phyloP scores from a whole-genome alignment of 2,797 vertebrate genomes.

The Melanotaenia nigrans region DNA sequence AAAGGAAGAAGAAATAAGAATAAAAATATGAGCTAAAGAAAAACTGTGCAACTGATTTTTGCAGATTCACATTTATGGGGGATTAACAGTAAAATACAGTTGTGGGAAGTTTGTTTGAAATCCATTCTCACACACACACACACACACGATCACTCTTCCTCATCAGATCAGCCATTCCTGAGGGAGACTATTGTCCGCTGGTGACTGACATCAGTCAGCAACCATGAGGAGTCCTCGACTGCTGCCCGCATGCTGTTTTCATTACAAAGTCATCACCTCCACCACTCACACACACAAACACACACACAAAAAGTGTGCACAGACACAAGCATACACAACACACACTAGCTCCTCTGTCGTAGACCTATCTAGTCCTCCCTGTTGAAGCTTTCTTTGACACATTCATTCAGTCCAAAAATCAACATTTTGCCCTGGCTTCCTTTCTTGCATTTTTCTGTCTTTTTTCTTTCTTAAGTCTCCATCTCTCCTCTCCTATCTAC shows the following conservation, averaged over 20 bases:
- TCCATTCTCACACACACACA: slow-evolving; percentile 1
- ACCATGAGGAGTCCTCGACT: slow-evolving; percentile 51
- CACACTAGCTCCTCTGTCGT: slow-evolving; percentile 46
- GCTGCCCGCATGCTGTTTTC: slow-evolving; percentile 65
- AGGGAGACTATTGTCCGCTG: slow-evolving; percentile 45
- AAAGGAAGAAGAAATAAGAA: no score
- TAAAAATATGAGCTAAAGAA: no score
- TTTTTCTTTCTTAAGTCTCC: slow-evolving; percentile 12
- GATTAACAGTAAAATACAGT: not conserved
- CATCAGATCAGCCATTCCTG: slow-evolving; percentile 29
- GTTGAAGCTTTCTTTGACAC: slow-evolving; percentile 32
- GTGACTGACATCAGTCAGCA: slow-evolving; percentile 74
- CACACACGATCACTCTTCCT: slow-evolving; percentile 44
- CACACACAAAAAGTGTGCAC: slow-evolving; percentile 2
- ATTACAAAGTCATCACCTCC: slow-evolving; percentile 73
- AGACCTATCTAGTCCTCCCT: slow-evolving; percentile 36
- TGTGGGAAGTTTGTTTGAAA: no score
- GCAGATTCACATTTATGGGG: not conserved
- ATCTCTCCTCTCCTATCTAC: not conserved
- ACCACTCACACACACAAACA: slow-evolving; percentile 39
- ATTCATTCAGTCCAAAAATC: slow-evolving; percentile 28
- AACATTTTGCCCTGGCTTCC: slow-evolving; percentile 9
- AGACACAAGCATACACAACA: not conserved
- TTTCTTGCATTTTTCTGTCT: slow-evolving; percentile 2
- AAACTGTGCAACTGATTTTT: no score